These are phyloP conservation scores for Drosophila yooni DNA, from an alignment of 2,888 invertebrate genomes.

Conservation along the genomic window DNA sequence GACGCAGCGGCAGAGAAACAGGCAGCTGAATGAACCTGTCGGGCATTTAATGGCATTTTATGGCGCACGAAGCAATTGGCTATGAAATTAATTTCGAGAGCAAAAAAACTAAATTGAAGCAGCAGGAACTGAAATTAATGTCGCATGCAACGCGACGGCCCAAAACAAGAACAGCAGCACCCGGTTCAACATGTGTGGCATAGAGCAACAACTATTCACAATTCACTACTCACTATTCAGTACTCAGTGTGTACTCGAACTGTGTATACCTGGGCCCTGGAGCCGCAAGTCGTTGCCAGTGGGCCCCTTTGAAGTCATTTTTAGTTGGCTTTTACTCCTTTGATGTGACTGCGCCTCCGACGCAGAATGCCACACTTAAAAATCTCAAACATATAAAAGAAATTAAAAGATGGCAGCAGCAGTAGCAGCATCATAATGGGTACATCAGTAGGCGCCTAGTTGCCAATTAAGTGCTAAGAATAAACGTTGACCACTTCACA, in stretches of 20 bases:
- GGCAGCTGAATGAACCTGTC: slow-evolving; percentile 40
- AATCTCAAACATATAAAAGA: slow-evolving; percentile 9
- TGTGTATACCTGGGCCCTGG: slow-evolving; percentile 38
- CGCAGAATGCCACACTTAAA: slow-evolving; percentile 16
- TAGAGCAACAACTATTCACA: slow-evolving; percentile 15
- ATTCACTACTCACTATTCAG: slow-evolving; percentile 13
- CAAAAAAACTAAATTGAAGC: slow-evolving; percentile 37
- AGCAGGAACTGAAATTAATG: slow-evolving; percentile 72
- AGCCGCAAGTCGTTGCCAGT: slow-evolving; percentile 26
- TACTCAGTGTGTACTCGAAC: slow-evolving; percentile 5
- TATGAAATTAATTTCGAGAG: slow-evolving; percentile 75
- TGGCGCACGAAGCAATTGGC: slow-evolving; percentile 72
- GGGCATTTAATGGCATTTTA: slow-evolving; percentile 64
- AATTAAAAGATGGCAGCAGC: slow-evolving; percentile 39
- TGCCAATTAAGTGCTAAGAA: slow-evolving; percentile 66
- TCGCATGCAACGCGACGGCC: slow-evolving; percentile 71
- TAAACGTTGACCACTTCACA: slow-evolving; percentile 74
- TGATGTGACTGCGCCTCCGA: slow-evolving; percentile 48
- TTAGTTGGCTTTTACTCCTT: slow-evolving; percentile 37
- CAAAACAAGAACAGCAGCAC: slow-evolving; percentile 26
- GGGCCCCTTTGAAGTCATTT: slow-evolving; percentile 56
- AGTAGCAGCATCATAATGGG: slow-evolving; percentile 54
- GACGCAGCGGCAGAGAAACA: background rate
- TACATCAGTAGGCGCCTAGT: slow-evolving; percentile 69
- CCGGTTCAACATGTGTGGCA: slow-evolving; percentile 55